Evolutionary conservation across 2,888 invertebrate genomes (phyloP), one percentile per base, ranked within the genome.

Genomic region (Caradrina kadenii): DNA sequence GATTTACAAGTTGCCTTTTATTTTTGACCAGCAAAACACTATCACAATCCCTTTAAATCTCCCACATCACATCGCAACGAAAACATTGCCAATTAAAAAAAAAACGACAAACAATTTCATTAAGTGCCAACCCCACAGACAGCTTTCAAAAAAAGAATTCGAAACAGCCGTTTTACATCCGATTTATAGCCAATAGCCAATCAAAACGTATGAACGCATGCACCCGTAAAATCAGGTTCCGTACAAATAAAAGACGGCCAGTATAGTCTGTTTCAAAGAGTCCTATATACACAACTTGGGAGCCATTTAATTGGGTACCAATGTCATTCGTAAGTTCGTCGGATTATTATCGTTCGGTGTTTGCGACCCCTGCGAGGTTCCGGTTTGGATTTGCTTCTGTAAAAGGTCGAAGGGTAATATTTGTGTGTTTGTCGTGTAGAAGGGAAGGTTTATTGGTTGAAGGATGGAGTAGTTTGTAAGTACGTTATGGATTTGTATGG

Each of bases 261-360:
- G 45, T 65, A 21, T 49, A 60, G 73, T 76, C 66, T 73, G 79
- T 87, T 87, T 88, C 88, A 86, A 81, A 83, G 73, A 79, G 88
- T 93, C 93, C 93, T 94, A 91, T 88, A 82, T 88, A 93, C 88
- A 94, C 94, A 93, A 84, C 86, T 85, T 83, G 85, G 83, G 86
- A 86, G 85, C 90, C 91, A 92, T 93, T 93, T 93, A 94, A 93
- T 94, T 93, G 93, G 93, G 92, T 88, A 85, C 87, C 85, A 86
- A 87, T 88, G 90, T 92, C 89, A 80, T 81, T 79, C 83, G 76
- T 71, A 76, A 76, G 55, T 71, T 39, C 17, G 76, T 68, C 83
- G 86, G 85, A 89, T 89, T 91, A 91, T 89, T 88, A 89, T 87
- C 87, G 84, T 85, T 63, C 63, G 52, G 69, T 91, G 86, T 91